These are phyloP conservation scores for Tupaia chinensis DNA, from an alignment of 2,113 vertebrate genomes.

Conservation along the genomic window DNA sequence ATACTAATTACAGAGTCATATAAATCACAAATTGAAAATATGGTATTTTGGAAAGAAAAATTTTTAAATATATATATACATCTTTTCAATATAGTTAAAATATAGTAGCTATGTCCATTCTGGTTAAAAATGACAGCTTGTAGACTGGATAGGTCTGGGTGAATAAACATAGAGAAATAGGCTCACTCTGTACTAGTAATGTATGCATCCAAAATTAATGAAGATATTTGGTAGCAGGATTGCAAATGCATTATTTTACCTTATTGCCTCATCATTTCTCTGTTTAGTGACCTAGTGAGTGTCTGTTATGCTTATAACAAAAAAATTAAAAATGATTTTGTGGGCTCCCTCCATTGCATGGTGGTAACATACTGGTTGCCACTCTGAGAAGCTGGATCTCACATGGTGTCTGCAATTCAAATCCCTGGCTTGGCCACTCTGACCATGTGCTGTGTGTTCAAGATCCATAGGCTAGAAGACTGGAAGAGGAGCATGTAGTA, in stretches of 20 bases:
- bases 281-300: background rate
- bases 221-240: background rate
- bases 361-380: too few species aligned
- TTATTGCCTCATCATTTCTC: background rate
- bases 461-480: too few species aligned
- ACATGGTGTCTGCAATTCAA: too few species aligned
- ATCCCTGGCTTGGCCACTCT: too few species aligned
- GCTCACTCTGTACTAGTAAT: rapidly evolving
- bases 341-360: too few species aligned
- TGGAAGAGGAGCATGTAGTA: too few species aligned
- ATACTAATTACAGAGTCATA: background rate
- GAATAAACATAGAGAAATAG: background rate
- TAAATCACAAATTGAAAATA: conserved; percentile 26
- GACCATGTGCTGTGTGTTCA: too few species aligned
- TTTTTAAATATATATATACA: conserved; percentile 26
- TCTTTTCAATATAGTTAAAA: background rate
- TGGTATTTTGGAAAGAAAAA: conserved; percentile 13
- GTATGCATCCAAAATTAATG: background rate
- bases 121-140: background rate
- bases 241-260: background rate
- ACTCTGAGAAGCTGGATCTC: too few species aligned
- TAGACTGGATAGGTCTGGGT: background rate
- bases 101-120: background rate
- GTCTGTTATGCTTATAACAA: background rate
- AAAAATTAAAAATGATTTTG: background rate